These are phyloP conservation scores for Panagrolaimus sp. DNA, from an alignment of 1,140 invertebrate genomes.

Conservation along the genomic window DNA sequence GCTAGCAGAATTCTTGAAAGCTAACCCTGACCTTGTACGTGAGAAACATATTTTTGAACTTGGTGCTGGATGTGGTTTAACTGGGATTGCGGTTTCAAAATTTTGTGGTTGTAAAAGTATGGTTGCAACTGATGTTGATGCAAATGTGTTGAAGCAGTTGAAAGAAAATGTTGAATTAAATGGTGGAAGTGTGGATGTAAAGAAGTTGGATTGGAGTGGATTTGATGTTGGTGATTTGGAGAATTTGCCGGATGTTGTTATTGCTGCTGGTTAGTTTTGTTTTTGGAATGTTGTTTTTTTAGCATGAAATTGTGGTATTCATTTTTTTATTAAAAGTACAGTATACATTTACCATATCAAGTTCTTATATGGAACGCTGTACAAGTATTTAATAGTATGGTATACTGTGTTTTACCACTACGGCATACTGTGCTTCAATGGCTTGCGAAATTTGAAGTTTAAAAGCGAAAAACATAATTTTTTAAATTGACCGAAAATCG, in stretches of 20 bases:
- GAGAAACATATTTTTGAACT: constrained; percentile 25
- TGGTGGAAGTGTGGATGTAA: background rate
- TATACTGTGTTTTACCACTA: no score
- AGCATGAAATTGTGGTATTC: no score
- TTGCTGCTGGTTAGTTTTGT: background rate
- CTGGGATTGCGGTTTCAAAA: constrained; percentile 21
- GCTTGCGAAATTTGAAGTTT: no score
- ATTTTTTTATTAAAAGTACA: no score
- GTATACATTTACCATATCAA: no score
- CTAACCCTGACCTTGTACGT: background rate
- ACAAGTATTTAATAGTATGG: no score
- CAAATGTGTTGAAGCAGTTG: constrained; percentile 25
- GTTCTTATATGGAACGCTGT: no score
- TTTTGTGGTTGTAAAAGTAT: constrained; percentile 9
- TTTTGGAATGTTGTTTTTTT: no score
- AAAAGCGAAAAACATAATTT: no score
- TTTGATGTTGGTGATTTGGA: background rate
- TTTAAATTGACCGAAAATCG: no score
- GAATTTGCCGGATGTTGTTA: background rate
- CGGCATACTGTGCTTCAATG: no score
- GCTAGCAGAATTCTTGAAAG: background rate
- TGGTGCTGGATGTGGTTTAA: constrained; percentile 36
- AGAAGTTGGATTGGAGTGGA: background rate
- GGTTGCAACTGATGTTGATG: constrained; percentile 21
- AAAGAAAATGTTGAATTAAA: constrained; percentile 12